Evolutionary conservation across 2,888 invertebrate genomes (phyloP).

Genomic region (Drosophila buzzatii): DNA sequence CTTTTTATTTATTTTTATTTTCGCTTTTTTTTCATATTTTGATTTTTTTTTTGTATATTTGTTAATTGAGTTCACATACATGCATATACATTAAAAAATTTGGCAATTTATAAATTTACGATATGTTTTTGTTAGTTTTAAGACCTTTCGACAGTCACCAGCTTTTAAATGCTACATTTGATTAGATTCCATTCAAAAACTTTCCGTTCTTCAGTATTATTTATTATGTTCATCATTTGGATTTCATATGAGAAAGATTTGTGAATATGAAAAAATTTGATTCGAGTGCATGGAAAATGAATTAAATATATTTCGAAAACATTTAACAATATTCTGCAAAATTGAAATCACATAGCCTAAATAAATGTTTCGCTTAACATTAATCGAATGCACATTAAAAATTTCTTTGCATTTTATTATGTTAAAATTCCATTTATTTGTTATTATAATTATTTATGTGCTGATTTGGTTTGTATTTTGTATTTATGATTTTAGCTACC

Average conservation of each 20-base stretch:
- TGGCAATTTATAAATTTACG: slow-evolving; percentile 84
- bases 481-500: slow-evolving; percentile 37
- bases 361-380: slow-evolving; percentile 23
- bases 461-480: slow-evolving; percentile 13
- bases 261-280: slow-evolving; percentile 7
- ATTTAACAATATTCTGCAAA: slow-evolving; percentile 27
- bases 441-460: slow-evolving; percentile 11
- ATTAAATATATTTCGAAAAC: slow-evolving; percentile 13
- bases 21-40: background rate
- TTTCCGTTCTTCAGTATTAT: background rate
- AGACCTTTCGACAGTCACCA: slow-evolving; percentile 82
- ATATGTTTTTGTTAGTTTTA: slow-evolving; percentile 84
- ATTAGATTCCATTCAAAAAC: slow-evolving; percentile 46
- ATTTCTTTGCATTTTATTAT: slow-evolving; percentile 11
- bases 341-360: slow-evolving; percentile 28
- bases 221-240: slow-evolving; percentile 16
- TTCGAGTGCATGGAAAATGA: slow-evolving; percentile 49
- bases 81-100: slow-evolving; percentile 79
- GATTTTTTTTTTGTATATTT: slow-evolving; percentile 26
- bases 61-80: slow-evolving; percentile 52
- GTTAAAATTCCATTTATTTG: slow-evolving; percentile 32
- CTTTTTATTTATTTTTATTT: background rate
- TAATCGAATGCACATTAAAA: slow-evolving; percentile 1
- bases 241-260: slow-evolving; percentile 19
- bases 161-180: slow-evolving; percentile 66